Conservation (phyloP, 2,888 invertebrate species). For the Octonoba sinensis region DNA sequence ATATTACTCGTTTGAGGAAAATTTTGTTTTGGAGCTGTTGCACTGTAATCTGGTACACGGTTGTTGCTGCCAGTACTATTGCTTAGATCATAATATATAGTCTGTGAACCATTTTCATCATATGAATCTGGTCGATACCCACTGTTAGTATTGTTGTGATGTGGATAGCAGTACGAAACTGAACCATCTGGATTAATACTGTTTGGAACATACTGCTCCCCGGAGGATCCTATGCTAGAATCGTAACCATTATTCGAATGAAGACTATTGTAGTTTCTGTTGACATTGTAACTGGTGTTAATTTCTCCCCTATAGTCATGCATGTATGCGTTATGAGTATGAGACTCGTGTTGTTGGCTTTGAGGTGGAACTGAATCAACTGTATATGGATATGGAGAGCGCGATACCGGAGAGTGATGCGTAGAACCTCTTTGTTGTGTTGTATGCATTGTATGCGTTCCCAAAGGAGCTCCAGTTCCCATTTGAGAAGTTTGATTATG, state of each 20-base stretch:
- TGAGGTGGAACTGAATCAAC: constrained; percentile 44
- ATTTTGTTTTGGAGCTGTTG: constrained; percentile 65
- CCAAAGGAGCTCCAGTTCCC: constrained; percentile 25
- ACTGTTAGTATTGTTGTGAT: constrained; percentile 43
- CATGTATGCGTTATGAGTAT: constrained; percentile 53
- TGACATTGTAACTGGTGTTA: constrained; percentile 33
- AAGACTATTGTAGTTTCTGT: constrained; percentile 46
- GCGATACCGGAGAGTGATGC: constrained; percentile 45
- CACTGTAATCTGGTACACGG: constrained; percentile 64
- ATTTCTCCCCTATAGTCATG: constrained; percentile 59
- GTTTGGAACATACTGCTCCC: constrained; percentile 56
- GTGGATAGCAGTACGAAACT: constrained; percentile 59
- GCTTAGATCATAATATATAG: constrained; percentile 61
- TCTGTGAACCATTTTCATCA: constrained; percentile 60
- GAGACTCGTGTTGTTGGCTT: constrained; percentile 30
- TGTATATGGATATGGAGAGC: constrained; percentile 57
- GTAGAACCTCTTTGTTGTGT: constrained; percentile 24
- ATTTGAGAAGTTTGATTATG: constrained; percentile 44
- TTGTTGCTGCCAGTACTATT: constrained; percentile 59
- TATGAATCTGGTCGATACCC: constrained; percentile 51
- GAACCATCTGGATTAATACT: constrained; percentile 60
- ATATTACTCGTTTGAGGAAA: constrained; percentile 55
- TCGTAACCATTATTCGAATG: constrained; percentile 54
- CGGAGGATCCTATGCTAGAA: constrained; percentile 31
- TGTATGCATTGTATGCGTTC: constrained; percentile 28